Conservation (phyloP, 2,113 vertebrate species). For the Bothrops jararaca region DNA sequence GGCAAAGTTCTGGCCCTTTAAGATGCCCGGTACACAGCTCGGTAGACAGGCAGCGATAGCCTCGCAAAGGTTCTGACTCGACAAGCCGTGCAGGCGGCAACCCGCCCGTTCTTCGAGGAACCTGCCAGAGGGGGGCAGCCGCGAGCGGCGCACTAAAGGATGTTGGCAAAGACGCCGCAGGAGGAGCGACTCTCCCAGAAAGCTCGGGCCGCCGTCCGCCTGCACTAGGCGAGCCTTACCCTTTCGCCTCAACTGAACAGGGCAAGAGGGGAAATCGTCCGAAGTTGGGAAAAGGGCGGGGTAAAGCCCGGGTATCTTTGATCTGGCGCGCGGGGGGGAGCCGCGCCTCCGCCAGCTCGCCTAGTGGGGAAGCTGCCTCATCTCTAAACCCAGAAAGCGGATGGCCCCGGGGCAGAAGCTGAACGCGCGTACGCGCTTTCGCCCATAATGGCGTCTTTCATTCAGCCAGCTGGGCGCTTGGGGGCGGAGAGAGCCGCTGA, state of each 20-base stretch:
- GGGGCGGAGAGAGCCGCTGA: neutral
- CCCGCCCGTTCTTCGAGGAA: neutral
- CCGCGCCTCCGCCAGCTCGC: neutral
- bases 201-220: neutral
- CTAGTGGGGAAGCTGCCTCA: constrained; percentile 58
- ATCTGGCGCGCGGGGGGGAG: neutral
- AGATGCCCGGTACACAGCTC: neutral
- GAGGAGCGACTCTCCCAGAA: neutral
- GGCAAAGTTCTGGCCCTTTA: neutral
- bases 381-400: constrained; percentile 55
- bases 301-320: neutral
- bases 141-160: constrained; percentile 34
- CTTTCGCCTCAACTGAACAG: neutral
- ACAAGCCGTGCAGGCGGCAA: neutral
- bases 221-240: neutral
- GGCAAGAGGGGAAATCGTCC: neutral
- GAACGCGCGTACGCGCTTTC: constrained; percentile 52
- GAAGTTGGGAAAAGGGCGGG: constrained; percentile 19
- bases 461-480: constrained; percentile 37
- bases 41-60: neutral
- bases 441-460: constrained; percentile 81
- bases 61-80: neutral
- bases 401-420: constrained; percentile 57
- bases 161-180: neutral
- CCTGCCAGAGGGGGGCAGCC: neutral